These are phyloP conservation scores for Drosophila aff. DNA, from an alignment of 1,140 invertebrate species.

Conservation along the genomic window DNA sequence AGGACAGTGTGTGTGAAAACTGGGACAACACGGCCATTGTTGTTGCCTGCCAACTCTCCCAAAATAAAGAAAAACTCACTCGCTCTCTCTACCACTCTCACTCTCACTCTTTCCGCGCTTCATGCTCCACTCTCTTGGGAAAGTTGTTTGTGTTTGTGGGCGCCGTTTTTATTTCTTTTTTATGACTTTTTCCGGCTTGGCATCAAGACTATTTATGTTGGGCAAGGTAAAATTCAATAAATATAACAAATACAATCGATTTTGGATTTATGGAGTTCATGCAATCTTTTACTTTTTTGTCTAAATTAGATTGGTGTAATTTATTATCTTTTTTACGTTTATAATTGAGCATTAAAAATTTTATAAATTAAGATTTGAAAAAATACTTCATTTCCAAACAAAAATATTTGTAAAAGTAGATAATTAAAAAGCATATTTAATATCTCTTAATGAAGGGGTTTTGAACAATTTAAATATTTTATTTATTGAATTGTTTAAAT, in stretches of 20 bases:
- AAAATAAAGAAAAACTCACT: constrained; percentile 46
- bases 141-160: constrained; percentile 55
- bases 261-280: constrained; percentile 17
- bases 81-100: constrained; percentile 33
- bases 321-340: not conserved
- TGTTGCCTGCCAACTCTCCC: constrained; percentile 73
- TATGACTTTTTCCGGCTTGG: constrained; percentile 46
- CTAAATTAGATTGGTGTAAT: not conserved
- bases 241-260: constrained; percentile 30
- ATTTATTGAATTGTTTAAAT: no score
- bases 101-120: constrained; percentile 14
- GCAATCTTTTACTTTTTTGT: not conserved
- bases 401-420: no score
- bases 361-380: no score
- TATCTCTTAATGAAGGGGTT: no score
- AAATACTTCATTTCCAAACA: no score
- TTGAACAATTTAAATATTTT: no score
- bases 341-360: not conserved
- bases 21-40: constrained; percentile 82
- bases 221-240: constrained; percentile 33
- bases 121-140: constrained; percentile 24
- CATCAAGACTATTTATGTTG: constrained; percentile 61
- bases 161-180: constrained; percentile 15
- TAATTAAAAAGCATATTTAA: no score
- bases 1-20: constrained; percentile 84